A percentile compares a stretch with the other conserved stretches of the same genome.
phyloP scores from a whole-genome alignment of 2,797 vertebrate genomes.

The Rhinatrema bivittatum region DNA sequence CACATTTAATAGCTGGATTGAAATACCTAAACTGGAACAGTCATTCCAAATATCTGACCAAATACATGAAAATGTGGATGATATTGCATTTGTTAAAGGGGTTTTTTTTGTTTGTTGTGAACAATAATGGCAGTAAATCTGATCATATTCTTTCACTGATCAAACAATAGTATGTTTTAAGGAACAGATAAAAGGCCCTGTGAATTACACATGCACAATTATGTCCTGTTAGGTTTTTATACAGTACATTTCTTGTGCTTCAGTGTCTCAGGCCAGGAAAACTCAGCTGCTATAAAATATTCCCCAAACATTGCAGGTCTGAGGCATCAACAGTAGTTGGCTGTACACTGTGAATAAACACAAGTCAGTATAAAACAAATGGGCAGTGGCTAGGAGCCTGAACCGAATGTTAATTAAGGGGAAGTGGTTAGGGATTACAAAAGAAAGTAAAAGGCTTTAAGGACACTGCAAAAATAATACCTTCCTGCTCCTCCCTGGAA shows the following conservation, averaged over 20 bases:
- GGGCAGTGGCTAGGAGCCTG: conserved; percentile 6
- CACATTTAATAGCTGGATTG: too few relatives aligned
- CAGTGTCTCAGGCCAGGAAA: conserved; percentile 5
- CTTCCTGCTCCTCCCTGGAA: too few relatives aligned
- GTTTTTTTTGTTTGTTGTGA: too few relatives aligned
- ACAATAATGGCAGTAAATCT: too few relatives aligned
- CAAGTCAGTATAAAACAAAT: conserved; percentile 2
- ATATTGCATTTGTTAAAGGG: too few relatives aligned
- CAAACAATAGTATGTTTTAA: background rate
- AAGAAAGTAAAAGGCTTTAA: too few relatives aligned
- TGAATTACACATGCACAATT: background rate
- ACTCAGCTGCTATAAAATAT: background rate
- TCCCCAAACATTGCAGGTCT: background rate
- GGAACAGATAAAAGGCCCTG: background rate
- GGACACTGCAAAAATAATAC: too few relatives aligned
- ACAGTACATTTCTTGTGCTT: background rate
- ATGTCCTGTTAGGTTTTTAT: too few relatives aligned
- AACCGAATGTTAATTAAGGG: conserved; percentile 1
- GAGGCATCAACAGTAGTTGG: background rate
- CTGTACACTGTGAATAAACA: conserved; percentile 1
- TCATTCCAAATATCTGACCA: too few relatives aligned
- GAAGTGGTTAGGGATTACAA: background rate
- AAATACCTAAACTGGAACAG: too few relatives aligned
- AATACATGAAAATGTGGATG: too few relatives aligned
- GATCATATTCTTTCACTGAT: too few relatives aligned